Evolutionary conservation across 2,113 vertebrate species (phyloP).

Genomic region (Nanorana parkeri): DNA sequence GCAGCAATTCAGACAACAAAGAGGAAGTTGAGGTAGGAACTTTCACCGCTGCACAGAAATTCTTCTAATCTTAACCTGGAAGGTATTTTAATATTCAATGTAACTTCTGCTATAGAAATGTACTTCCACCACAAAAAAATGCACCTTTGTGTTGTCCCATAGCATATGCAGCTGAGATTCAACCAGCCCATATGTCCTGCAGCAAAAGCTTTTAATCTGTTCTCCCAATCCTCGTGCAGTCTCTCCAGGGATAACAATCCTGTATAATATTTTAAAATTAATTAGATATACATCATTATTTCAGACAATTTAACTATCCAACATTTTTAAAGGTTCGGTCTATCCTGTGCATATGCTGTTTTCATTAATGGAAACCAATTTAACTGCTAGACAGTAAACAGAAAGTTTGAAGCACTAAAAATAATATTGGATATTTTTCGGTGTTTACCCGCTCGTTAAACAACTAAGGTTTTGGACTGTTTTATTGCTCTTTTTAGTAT

Average conservation of each 20-base stretch:
- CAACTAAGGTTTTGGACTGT: neutral
- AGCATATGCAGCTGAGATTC: slow-evolving; percentile 54
- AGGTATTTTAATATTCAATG: slow-evolving; percentile 58
- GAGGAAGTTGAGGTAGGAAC: slow-evolving; percentile 30
- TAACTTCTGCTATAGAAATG: slow-evolving; percentile 54
- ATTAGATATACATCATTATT: slow-evolving; percentile 58
- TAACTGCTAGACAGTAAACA: slow-evolving; percentile 26
- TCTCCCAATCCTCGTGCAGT: slow-evolving; percentile 37
- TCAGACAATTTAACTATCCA: slow-evolving; percentile 47
- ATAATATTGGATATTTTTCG: slow-evolving; percentile 24
- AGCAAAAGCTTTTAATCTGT: slow-evolving; percentile 58
- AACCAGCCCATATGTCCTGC: slow-evolving; percentile 53
- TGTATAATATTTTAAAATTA: slow-evolving; percentile 58
- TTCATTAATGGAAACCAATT: slow-evolving; percentile 49
- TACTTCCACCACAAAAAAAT: slow-evolving; percentile 43
- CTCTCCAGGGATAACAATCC: slow-evolving; percentile 45
- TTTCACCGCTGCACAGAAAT: slow-evolving; percentile 17
- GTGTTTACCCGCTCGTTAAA: slow-evolving; percentile 32
- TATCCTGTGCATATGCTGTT: slow-evolving; percentile 18
- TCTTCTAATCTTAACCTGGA: slow-evolving; percentile 53
- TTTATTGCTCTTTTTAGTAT: slow-evolving; percentile 6
- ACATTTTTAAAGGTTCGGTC: slow-evolving; percentile 39
- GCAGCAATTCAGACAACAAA: slow-evolving; percentile 32
- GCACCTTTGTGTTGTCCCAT: slow-evolving; percentile 56
- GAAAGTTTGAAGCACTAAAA: slow-evolving; percentile 26